phyloP scores from a whole-genome alignment of 2,888 invertebrate genomes.

The Ditula angustiorana region DNA sequence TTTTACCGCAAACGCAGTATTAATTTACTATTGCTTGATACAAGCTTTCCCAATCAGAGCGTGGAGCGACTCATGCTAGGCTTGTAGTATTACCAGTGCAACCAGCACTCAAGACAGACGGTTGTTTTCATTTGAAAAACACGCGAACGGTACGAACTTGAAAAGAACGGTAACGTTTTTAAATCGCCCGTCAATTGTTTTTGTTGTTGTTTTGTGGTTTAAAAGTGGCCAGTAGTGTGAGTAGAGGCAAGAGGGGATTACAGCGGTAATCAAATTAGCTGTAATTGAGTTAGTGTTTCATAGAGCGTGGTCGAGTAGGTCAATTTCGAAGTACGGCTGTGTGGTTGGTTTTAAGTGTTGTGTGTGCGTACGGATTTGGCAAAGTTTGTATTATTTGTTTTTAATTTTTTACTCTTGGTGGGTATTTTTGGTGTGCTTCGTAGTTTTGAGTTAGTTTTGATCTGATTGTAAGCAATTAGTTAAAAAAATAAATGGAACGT shows the following conservation, averaged over 20 bases:
- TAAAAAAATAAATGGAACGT: too few relatives aligned
- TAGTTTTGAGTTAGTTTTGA: too few relatives aligned
- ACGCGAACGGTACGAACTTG: constrained; percentile 48
- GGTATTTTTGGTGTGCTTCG: too few relatives aligned
- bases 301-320: constrained; percentile 50
- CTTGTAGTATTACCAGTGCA: constrained; percentile 60
- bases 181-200: not conserved
- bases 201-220: not conserved
- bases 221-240: constrained; percentile 20
- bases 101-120: constrained; percentile 71
- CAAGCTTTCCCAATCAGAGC: constrained; percentile 81
- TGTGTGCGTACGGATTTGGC: constrained; percentile 22
- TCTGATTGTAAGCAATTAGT: too few relatives aligned
- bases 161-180: constrained; percentile 7
- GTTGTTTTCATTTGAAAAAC: constrained; percentile 60
- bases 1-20: constrained; percentile 43
- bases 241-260: constrained; percentile 57
- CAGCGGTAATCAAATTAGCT: constrained; percentile 78
- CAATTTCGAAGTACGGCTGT: constrained; percentile 43
- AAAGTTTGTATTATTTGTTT: constrained; percentile 33
- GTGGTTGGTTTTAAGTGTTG: constrained; percentile 28
- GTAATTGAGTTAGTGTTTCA: constrained; percentile 77
- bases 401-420: not conserved
- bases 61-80: constrained; percentile 66
- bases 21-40: constrained; percentile 71